phyloP scores from a whole-genome alignment of 1,140 invertebrate genomes.

The Cherax destructor region DNA sequence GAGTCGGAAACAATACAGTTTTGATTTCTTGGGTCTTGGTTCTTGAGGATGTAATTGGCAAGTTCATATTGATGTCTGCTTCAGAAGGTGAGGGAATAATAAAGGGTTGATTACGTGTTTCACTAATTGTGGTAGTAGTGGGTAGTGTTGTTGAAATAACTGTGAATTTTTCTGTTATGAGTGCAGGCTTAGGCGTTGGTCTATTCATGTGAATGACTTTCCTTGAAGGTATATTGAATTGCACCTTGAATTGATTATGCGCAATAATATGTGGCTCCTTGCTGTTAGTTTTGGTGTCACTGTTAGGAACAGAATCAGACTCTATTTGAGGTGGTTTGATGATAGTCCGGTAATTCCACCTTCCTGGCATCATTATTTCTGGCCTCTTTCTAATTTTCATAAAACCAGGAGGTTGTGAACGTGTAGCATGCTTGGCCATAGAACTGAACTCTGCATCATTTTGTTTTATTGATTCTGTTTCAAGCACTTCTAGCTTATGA shows the following conservation, averaged over 20 bases:
- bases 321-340: conserved; percentile 25
- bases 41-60: background rate
- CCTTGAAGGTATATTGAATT: conserved; percentile 24
- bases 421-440: background rate
- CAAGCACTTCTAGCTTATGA: background rate
- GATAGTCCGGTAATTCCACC: conserved; percentile 40
- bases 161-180: conserved; percentile 4
- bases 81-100: background rate
- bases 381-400: conserved; percentile 1
- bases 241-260: conserved; percentile 12
- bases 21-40: background rate
- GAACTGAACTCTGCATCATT: background rate
- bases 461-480: background rate
- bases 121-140: background rate
- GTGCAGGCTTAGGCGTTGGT: conserved; percentile 20
- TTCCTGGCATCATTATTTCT: conserved; percentile 42
- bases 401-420: background rate
- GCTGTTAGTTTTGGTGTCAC: background rate
- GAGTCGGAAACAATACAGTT: background rate
- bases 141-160: background rate
- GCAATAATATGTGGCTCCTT: background rate
- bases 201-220: conserved; percentile 35
- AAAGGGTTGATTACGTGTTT: background rate
- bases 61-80: background rate
- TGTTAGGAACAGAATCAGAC: background rate